Evolutionary conservation across 2,113 vertebrate species (phyloP).

Genomic region (Onychostruthus taczanowskii): DNA sequence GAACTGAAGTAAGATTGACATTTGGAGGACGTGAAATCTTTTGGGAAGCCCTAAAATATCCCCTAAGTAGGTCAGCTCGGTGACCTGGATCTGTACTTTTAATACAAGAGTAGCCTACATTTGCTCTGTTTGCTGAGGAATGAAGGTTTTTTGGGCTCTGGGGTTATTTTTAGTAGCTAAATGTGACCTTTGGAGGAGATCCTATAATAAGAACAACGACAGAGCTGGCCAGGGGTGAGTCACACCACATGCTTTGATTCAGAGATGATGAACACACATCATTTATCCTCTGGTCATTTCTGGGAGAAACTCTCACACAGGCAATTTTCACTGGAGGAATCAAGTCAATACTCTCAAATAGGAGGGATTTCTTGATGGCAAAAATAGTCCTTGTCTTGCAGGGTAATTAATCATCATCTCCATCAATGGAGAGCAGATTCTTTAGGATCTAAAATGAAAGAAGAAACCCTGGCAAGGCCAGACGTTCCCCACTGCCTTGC

Average conservation of each 20-base stretch:
- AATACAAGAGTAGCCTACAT: constrained; percentile 31
- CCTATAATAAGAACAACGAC: neutral
- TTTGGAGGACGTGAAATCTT: constrained; percentile 56
- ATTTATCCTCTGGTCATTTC: neutral
- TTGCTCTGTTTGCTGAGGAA: constrained; percentile 40
- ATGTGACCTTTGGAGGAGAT: constrained; percentile 39
- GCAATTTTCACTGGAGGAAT: neutral
- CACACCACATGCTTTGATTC: neutral
- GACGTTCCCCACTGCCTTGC: neutral
- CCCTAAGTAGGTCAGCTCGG: constrained; percentile 48
- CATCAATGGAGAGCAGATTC: neutral
- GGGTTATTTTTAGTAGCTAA: constrained; percentile 49
- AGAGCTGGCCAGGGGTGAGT: neutral
- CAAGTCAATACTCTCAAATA: neutral
- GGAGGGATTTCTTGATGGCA: neutral
- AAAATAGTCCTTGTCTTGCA: neutral
- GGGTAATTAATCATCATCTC: neutral
- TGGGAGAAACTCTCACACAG: neutral
- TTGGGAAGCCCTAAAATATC: constrained; percentile 66
- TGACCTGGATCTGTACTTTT: constrained; percentile 48
- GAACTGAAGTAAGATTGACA: constrained; percentile 23
- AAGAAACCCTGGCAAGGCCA: neutral
- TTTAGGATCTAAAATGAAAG: neutral
- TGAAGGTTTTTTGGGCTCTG: neutral
- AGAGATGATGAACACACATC: neutral